phyloP scores from a whole-genome alignment of 2,113 vertebrate species.

The Ameiurus melas region DNA sequence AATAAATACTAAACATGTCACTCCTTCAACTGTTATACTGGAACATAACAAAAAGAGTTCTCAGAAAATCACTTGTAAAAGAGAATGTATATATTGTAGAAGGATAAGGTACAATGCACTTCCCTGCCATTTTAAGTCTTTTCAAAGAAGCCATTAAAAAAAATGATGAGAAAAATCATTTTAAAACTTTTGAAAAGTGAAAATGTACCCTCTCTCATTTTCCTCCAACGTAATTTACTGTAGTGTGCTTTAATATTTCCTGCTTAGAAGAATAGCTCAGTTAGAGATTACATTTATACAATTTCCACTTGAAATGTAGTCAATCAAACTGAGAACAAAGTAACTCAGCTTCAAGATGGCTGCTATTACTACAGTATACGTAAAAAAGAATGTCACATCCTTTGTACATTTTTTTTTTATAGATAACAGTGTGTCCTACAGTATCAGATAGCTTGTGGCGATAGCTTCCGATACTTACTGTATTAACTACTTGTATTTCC shows the following conservation, averaged over 20 bases:
- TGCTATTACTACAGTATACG: not conserved
- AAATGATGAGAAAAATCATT: not conserved
- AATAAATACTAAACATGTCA: not conserved
- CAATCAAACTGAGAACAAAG: not conserved
- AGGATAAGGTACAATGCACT: not conserved
- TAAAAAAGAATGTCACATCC: not conserved
- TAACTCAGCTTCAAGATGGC: not conserved
- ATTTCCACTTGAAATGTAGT: not conserved
- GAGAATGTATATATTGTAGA: not conserved
- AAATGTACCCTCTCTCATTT: not conserved
- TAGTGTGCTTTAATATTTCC: not conserved
- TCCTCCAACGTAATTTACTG: not conserved
- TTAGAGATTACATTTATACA: not conserved
- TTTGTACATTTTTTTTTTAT: not conserved
- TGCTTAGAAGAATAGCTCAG: not conserved
- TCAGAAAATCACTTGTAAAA: not conserved
- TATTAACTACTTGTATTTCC: too few species aligned
- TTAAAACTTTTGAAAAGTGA: constrained; percentile 2
- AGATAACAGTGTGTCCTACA: not conserved
- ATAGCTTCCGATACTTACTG: not conserved
- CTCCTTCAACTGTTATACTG: not conserved
- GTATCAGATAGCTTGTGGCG: not conserved
- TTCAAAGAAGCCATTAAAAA: not conserved
- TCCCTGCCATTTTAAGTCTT: not conserved
- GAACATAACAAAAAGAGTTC: not conserved